Percentiles rank a stretch among this genome's conserved stretches.
phyloP scores from a whole-genome alignment of 1,140 invertebrate species.

The Drosophila erecta region DNA sequence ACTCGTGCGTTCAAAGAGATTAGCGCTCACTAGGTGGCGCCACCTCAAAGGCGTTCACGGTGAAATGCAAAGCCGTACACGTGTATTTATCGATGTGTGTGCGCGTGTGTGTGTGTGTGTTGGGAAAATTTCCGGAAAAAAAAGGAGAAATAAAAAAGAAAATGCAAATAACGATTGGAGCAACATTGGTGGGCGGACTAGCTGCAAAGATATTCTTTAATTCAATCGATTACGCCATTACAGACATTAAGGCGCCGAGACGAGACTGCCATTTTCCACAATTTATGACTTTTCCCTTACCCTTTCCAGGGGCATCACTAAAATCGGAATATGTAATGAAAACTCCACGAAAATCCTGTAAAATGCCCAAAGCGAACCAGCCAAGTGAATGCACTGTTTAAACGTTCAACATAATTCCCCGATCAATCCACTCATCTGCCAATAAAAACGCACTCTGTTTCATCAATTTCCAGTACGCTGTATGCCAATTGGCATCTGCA shows the following conservation, averaged over 20 bases:
- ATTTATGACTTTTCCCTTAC: conserved; percentile 21
- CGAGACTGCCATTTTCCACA: conserved; percentile 4
- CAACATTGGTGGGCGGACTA: neutral
- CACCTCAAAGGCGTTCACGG: conserved; percentile 25
- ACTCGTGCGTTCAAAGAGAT: conserved; percentile 74
- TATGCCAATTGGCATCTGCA: neutral
- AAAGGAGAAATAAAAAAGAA: neutral
- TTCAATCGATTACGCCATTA: conserved; percentile 37
- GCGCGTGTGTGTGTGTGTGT: conserved; percentile 2
- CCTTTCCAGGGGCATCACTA: neutral
- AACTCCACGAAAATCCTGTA: neutral
- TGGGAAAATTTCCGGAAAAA: too few relatives aligned
- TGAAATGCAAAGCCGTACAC: conserved; percentile 33
- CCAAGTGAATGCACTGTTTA: too few relatives aligned
- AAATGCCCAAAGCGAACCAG: too few relatives aligned
- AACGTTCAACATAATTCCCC: too few relatives aligned
- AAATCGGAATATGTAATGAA: neutral
- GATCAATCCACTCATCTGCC: too few relatives aligned
- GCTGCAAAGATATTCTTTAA: conserved; percentile 3
- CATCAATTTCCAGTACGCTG: neutral
- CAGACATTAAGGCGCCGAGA: conserved; percentile 24
- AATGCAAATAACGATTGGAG: neutral
- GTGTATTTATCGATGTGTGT: conserved; percentile 23
- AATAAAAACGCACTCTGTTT: neutral
- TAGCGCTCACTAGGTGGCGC: conserved; percentile 57